These are phyloP conservation scores for Dipodomys stephensi DNA, from an alignment of 2,113 vertebrate genomes.

Conservation along the genomic window DNA sequence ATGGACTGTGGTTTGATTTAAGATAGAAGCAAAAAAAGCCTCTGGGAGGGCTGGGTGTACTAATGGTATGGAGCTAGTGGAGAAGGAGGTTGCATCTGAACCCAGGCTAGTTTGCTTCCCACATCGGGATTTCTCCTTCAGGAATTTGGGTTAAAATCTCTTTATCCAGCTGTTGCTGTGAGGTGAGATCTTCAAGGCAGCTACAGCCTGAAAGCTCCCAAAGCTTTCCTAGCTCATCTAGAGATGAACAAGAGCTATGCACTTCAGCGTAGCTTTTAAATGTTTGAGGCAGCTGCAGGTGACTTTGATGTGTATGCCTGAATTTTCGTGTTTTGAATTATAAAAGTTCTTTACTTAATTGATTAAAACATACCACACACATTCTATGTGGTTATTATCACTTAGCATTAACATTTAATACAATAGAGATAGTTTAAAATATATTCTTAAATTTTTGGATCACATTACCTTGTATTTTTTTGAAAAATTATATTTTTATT, in stretches of 20 bases:
- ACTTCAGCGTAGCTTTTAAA: not conserved
- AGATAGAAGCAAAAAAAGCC: not conserved
- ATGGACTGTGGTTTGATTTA: not conserved
- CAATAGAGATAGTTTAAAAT: not conserved
- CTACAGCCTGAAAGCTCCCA: rapidly evolving
- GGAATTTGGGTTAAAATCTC: rapidly evolving
- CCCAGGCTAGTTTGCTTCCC: rapidly evolving
- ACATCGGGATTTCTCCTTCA: rapidly evolving
- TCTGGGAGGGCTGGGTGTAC: rapidly evolving
- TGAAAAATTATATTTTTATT: too few species aligned
- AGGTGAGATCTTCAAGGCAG: rapidly evolving
- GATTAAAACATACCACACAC: rapidly evolving
- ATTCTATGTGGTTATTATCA: not conserved
- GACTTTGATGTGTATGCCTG: not conserved
- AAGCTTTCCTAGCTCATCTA: rapidly evolving
- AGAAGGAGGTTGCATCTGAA: rapidly evolving
- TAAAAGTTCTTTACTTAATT: not conserved
- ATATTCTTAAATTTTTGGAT: not conserved
- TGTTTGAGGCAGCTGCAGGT: not conserved
- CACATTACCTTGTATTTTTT: not conserved
- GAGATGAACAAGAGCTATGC: rapidly evolving
- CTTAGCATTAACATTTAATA: not conserved
- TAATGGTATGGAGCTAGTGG: rapidly evolving
- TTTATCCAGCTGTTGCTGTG: rapidly evolving
- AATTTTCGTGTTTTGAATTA: not conserved